phyloP scores from a whole-genome alignment of 1,140 invertebrate genomes.

The Acromyrmex echinatior region DNA sequence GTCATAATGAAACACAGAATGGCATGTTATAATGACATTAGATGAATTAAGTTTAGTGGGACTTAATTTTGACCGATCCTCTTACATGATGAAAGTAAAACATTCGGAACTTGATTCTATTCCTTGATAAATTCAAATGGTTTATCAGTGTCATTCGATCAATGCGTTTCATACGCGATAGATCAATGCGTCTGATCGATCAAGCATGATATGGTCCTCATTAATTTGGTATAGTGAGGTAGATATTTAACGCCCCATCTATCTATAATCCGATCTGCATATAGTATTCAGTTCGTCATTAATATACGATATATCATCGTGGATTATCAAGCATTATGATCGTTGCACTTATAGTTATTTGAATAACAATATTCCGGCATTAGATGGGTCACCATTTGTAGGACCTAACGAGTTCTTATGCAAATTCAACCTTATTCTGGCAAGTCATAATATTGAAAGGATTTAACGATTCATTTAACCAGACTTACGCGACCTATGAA shows the following conservation, averaged over 20 bases:
- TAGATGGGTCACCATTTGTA: slow-evolving; percentile 73
- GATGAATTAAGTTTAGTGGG: slow-evolving; percentile 2
- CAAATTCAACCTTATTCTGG: slow-evolving; percentile 72
- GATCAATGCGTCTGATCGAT: slow-evolving; percentile 47
- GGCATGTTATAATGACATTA: not conserved
- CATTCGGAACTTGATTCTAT: slow-evolving; percentile 42
- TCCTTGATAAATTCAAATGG: slow-evolving; percentile 57
- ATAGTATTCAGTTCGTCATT: slow-evolving; percentile 75
- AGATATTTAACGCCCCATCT: slow-evolving; percentile 67
- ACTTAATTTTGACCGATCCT: slow-evolving; percentile 57
- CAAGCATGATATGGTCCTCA: slow-evolving; percentile 38
- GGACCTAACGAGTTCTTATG: slow-evolving; percentile 75
- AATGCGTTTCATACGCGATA: slow-evolving; percentile 27
- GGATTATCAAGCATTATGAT: slow-evolving; percentile 69
- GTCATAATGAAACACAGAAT: not conserved
- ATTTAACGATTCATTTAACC: slow-evolving; percentile 79
- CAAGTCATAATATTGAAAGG: slow-evolving; percentile 77
- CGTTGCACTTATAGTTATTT: slow-evolving; percentile 74
- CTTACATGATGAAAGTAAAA: slow-evolving; percentile 37
- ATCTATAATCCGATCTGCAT: slow-evolving; percentile 79
- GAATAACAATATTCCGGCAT: slow-evolving; percentile 82
- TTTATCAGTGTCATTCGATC: slow-evolving; percentile 60
- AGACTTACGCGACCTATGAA: slow-evolving; percentile 52
- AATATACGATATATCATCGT: slow-evolving; percentile 82
- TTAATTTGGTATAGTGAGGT: slow-evolving; percentile 68